These are phyloP conservation scores for Xylocopa sonorina DNA, from an alignment of 1,140 invertebrate species.

Conservation along the genomic window DNA sequence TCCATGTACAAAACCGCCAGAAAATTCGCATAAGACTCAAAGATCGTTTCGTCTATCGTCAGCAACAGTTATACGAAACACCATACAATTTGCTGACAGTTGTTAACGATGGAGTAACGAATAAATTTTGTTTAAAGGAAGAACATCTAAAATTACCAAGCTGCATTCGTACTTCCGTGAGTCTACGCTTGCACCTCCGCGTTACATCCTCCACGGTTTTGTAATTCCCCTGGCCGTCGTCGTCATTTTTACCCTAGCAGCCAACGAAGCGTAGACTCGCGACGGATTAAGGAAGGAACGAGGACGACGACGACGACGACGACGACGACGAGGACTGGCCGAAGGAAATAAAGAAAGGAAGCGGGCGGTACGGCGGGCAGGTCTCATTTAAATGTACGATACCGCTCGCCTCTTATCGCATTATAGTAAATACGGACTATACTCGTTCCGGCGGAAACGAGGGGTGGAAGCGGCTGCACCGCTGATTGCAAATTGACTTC, in stretches of 20 bases:
- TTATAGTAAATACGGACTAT: slow-evolving; percentile 78
- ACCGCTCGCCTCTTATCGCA: slow-evolving; percentile 76
- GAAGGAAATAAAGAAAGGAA: slow-evolving; percentile 14
- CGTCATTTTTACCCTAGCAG: slow-evolving; percentile 17
- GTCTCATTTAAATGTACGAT: slow-evolving; percentile 78
- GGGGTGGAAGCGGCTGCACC: slow-evolving; percentile 62
- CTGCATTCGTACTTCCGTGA: too few species aligned
- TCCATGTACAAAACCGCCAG: too few species aligned
- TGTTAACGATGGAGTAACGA: too few species aligned
- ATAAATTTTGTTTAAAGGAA: too few species aligned
- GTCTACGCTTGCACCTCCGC: too few species aligned
- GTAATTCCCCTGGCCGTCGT: slow-evolving; percentile 6
- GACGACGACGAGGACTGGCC: background rate
- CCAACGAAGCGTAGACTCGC: slow-evolving; percentile 18
- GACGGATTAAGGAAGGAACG: slow-evolving; percentile 26
- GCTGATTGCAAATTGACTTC: slow-evolving; percentile 80
- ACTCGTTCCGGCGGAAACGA: slow-evolving; percentile 62
- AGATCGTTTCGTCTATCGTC: too few species aligned
- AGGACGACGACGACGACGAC: background rate
- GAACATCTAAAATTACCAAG: too few species aligned
- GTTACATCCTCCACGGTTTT: background rate
- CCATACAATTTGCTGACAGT: too few species aligned
- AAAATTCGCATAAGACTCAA: too few species aligned
- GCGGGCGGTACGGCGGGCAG: slow-evolving; percentile 27
- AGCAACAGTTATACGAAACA: too few species aligned